Conservation (phyloP, 2,888 invertebrate species). For the Limnephilus rhombicus region DNA sequence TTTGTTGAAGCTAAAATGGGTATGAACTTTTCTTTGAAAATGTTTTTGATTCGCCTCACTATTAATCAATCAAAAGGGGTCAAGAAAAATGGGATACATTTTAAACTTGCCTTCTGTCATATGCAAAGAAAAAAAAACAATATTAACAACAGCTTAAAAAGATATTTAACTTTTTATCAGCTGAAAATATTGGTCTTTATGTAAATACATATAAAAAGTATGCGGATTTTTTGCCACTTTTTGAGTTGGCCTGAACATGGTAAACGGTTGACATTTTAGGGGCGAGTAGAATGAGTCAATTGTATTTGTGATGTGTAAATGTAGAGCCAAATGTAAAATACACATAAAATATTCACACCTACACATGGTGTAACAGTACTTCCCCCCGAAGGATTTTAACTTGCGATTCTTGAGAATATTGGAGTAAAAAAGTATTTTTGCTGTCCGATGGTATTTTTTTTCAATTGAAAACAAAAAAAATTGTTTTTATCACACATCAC, state of each 20-base stretch:
- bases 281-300: background rate
- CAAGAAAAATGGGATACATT: background rate
- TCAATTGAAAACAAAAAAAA: no score
- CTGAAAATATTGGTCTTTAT: background rate
- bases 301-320: background rate
- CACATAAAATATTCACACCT: background rate
- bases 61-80: conserved; percentile 8
- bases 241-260: background rate
- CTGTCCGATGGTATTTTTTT: no score
- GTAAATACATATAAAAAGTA: background rate
- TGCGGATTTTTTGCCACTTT: background rate
- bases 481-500: no score
- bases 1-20: background rate
- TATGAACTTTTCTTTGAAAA: background rate
- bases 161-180: background rate
- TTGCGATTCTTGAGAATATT: no score
- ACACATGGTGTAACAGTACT: no score
- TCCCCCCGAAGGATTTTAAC: no score
- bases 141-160: background rate
- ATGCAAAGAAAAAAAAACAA: conserved; percentile 2
- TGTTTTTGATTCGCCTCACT: background rate
- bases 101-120: background rate
- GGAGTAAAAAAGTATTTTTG: no score
- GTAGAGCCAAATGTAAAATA: background rate
- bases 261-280: background rate